Percentiles rank a stretch among this genome's conserved stretches.
Conservation (phyloP, 2,797 vertebrate species). For the Acrocephalus scirpaceus region DNA sequence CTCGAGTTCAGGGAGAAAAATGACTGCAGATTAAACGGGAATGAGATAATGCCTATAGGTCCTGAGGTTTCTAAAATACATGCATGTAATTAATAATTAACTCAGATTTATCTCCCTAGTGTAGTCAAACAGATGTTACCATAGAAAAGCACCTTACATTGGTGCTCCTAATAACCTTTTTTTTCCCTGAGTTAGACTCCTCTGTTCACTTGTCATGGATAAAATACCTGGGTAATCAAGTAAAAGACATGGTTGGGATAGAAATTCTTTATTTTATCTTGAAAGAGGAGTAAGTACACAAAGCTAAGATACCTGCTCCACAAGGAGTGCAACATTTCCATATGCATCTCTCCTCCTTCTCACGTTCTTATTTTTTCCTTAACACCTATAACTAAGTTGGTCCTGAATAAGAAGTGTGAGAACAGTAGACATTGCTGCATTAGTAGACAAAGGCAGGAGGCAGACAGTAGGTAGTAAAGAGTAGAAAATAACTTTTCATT, state of each 20-base stretch:
- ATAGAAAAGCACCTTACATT: not conserved
- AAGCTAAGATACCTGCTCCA: conserved; percentile 36
- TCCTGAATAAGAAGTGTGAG: conserved; percentile 54
- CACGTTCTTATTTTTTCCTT: not conserved
- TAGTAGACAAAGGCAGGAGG: conserved; percentile 49
- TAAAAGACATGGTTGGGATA: conserved; percentile 59
- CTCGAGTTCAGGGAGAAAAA: not conserved
- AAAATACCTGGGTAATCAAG: conserved; percentile 35
- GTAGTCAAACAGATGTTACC: not conserved
- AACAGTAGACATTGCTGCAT: conserved; percentile 25
- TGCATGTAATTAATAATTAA: not conserved
- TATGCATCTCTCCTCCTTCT: conserved; percentile 8
- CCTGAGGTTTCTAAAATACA: not conserved
- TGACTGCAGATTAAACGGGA: not conserved
- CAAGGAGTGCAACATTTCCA: conserved; percentile 28
- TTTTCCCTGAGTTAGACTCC: not conserved
- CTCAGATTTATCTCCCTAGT: not conserved
- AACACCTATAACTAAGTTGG: conserved; percentile 49
- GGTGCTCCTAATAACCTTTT: not conserved
- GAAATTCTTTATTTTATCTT: conserved; percentile 66
- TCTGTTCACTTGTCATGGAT: not conserved
- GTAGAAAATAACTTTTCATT: conserved; percentile 43
- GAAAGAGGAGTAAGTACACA: conserved; percentile 53
- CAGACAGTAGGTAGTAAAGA: conserved; percentile 54
- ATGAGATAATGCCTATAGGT: not conserved